Percentiles rank a stretch among this genome's conserved stretches.
Conservation (phyloP, 1,140 invertebrate species). For the Aphelinus certus region DNA sequence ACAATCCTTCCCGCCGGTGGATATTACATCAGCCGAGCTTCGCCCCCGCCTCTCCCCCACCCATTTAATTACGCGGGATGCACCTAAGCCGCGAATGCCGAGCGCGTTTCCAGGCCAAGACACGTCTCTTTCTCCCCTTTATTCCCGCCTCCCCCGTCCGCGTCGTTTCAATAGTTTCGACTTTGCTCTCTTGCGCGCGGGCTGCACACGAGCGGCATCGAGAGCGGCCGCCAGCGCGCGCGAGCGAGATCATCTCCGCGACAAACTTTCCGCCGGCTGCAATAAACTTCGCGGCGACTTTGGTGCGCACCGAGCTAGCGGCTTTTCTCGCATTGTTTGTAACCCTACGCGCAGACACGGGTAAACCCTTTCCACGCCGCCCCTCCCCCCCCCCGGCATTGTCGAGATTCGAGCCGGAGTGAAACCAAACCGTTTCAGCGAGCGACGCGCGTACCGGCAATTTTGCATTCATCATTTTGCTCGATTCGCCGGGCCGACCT, state of each 20-base stretch:
- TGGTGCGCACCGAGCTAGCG: conserved; percentile 26
- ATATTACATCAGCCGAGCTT: conserved; percentile 56
- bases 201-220: too few species aligned
- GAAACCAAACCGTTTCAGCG: background rate
- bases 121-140: conserved; percentile 29
- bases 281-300: conserved; percentile 40
- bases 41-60: conserved; percentile 43
- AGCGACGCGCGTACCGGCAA: too few species aligned
- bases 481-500: background rate
- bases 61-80: conserved; percentile 59
- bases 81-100: conserved; percentile 54
- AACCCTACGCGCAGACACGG: background rate
- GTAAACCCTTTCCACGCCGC: too few species aligned
- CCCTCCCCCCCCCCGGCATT: background rate
- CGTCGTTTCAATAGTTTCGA: conserved; percentile 34
- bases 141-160: background rate
- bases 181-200: background rate
- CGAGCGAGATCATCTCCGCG: conserved; percentile 39
- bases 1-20: conserved; percentile 58
- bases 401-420: background rate
- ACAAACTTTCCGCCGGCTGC: conserved; percentile 43
- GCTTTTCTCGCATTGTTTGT: conserved; percentile 42
- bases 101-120: conserved; percentile 9
- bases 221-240: background rate
- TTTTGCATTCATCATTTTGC: background rate